Percentiles rank a stretch among this genome's conserved stretches.
Evolutionary conservation across 1,140 invertebrate species (phyloP).

Genomic region (Sycobia sp.): DNA sequence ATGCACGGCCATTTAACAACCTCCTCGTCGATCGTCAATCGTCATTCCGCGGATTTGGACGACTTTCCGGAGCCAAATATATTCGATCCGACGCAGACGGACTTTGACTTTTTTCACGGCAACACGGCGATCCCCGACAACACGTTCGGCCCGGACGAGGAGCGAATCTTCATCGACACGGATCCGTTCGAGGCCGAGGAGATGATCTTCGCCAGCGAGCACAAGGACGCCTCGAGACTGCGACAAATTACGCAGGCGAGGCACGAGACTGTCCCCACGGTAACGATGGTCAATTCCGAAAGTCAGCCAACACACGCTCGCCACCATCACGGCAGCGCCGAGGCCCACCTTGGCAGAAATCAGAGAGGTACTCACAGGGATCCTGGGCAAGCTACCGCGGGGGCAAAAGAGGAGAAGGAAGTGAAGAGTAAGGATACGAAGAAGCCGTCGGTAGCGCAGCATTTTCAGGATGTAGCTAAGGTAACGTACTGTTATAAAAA

Average conservation of each 20-base stretch:
- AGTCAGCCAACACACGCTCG: neutral
- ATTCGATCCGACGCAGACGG: neutral
- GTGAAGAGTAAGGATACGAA: neutral
- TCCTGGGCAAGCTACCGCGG: neutral
- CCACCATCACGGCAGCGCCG: slow-evolving; percentile 9
- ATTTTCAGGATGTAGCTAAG: neutral
- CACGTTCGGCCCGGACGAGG: slow-evolving; percentile 55
- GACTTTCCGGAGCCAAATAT: neutral
- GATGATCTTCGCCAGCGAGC: slow-evolving; percentile 41
- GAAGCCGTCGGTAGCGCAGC: no score
- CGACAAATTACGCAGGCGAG: no score
- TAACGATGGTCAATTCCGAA: slow-evolving; percentile 15
- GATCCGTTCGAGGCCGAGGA: slow-evolving; percentile 50
- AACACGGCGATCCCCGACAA: slow-evolving; percentile 55
- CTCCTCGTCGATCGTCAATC: neutral
- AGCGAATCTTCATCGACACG: slow-evolving; percentile 58
- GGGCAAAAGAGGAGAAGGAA: neutral
- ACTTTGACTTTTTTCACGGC: slow-evolving; percentile 21
- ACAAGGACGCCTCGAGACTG: slow-evolving; percentile 28
- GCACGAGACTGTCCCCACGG: neutral
- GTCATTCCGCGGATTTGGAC: neutral
- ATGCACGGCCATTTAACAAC: neutral
- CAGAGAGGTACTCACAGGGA: neutral
- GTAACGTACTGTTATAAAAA: neutral
- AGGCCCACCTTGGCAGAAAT: neutral